phyloP scores from a whole-genome alignment of 30 jellyfish, hydroid and myxozoan species.

The Pelagia noctiluca region DNA sequence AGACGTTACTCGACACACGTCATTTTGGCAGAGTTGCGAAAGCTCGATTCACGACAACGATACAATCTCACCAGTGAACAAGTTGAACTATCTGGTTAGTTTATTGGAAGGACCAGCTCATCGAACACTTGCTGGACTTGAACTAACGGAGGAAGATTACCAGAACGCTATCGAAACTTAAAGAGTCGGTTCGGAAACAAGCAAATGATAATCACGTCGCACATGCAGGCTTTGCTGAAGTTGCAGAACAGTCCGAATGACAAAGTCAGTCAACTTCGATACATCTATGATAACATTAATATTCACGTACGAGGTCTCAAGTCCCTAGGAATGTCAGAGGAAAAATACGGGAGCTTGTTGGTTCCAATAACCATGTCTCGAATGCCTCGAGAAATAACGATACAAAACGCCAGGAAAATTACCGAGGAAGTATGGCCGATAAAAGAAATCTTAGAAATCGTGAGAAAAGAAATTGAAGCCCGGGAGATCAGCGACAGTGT shows the following conservation, averaged over 20 bases:
- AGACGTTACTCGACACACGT: neutral
- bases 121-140: neutral
- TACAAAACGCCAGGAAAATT: slow-evolving; percentile 16
- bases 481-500: slow-evolving; percentile 8
- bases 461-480: slow-evolving; percentile 14
- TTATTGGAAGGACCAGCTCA: neutral
- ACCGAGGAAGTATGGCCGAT: slow-evolving; percentile 13
- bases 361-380: slow-evolving; percentile 46
- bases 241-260: slow-evolving; percentile 18
- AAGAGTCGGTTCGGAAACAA: slow-evolving; percentile 3
- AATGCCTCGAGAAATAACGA: slow-evolving; percentile 35
- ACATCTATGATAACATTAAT: no score
- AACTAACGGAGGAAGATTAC: neutral
- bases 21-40: slow-evolving; percentile 20
- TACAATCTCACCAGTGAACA: neutral
- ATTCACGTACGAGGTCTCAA: slow-evolving; percentile 73
- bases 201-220: no score
- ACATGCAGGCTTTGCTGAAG: slow-evolving; percentile 13
- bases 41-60: slow-evolving; percentile 10
- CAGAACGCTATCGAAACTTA: neutral
- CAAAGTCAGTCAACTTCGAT: slow-evolving; percentile 19
- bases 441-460: slow-evolving; percentile 6
- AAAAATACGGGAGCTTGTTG: slow-evolving; percentile 65
- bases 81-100: slow-evolving; percentile 1
- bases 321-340: slow-evolving; percentile 38